A percentile compares a stretch with the other conserved stretches of the same genome.
Conservation (phyloP, 1,140 invertebrate genomes). For the Pemphigus obesinymphae region DNA sequence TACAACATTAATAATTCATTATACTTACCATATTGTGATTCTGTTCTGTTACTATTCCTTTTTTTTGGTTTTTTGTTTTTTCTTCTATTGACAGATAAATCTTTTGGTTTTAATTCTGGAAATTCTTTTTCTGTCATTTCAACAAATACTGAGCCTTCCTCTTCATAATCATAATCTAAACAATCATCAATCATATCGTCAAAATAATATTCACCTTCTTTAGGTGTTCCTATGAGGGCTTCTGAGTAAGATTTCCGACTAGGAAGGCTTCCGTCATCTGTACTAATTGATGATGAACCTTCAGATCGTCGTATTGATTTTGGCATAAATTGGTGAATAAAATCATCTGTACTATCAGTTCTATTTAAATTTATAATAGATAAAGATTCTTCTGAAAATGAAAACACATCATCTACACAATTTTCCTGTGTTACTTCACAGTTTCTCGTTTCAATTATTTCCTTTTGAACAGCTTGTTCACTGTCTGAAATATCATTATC, state of each 20-base stretch:
- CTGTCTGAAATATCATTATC: conserved; percentile 1
- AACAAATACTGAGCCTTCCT: not conserved
- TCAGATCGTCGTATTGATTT: not conserved
- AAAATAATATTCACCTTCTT: conserved; percentile 27
- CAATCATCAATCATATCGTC: conserved; percentile 9
- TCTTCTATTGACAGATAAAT: conserved; percentile 24
- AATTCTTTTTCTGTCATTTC: conserved; percentile 35
- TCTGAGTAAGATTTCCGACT: conserved; percentile 31
- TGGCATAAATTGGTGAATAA: not conserved
- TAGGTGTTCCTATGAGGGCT: not conserved
- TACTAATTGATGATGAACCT: conserved; percentile 16
- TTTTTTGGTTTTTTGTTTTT: conserved; percentile 30
- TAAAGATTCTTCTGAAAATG: not conserved
- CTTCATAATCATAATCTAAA: not conserved
- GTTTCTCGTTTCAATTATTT: not conserved
- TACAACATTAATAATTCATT: not conserved
- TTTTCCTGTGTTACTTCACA: not conserved
- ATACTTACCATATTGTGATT: conserved; percentile 18
- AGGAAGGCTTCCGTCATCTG: conserved; percentile 13
- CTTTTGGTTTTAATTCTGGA: conserved; percentile 26
- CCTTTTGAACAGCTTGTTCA: not conserved
- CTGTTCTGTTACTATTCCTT: conserved; percentile 10
- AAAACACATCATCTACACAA: not conserved
- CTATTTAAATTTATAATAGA: not conserved
- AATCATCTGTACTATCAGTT: not conserved